phyloP scores from a whole-genome alignment of 2,113 vertebrate species.

The Nettapus auritus region DNA sequence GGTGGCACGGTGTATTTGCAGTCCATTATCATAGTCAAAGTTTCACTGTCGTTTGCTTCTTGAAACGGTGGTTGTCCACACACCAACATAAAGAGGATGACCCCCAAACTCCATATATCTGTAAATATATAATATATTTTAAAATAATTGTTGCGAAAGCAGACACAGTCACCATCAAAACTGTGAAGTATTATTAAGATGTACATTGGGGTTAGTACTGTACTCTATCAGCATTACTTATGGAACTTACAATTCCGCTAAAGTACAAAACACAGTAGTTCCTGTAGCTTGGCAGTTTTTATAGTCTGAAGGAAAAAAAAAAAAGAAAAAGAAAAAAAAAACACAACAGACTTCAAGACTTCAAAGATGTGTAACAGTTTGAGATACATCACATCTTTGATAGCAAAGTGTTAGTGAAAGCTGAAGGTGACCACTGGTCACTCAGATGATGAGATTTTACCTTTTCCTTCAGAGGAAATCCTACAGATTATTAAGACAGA shows the following conservation, averaged over 20 bases:
- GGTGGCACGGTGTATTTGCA: conserved; percentile 96
- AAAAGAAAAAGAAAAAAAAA: background rate
- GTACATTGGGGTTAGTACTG: background rate
- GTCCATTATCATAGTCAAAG: conserved; percentile 99
- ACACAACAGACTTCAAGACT: background rate
- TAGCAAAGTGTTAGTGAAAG: background rate
- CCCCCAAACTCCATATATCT: conserved; percentile 99
- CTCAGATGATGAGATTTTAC: background rate
- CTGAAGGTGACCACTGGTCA: background rate
- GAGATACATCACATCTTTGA: background rate
- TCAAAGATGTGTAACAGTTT: background rate
- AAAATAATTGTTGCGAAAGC: background rate
- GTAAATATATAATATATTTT: conserved; percentile 23
- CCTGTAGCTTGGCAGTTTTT: background rate
- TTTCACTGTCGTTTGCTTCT: conserved; percentile 98
- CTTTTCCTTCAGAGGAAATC: background rate
- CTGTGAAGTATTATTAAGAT: background rate
- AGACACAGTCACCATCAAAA: background rate
- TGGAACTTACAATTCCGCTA: background rate
- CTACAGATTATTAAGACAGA: background rate
- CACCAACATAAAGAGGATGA: conserved; percentile 98
- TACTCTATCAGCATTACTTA: background rate
- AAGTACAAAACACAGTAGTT: background rate
- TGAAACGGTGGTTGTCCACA: conserved; percentile 98
- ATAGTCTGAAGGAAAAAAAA: background rate